phyloP scores from a whole-genome alignment of 2,888 invertebrate genomes.

The Slavum lentiscoides region DNA sequence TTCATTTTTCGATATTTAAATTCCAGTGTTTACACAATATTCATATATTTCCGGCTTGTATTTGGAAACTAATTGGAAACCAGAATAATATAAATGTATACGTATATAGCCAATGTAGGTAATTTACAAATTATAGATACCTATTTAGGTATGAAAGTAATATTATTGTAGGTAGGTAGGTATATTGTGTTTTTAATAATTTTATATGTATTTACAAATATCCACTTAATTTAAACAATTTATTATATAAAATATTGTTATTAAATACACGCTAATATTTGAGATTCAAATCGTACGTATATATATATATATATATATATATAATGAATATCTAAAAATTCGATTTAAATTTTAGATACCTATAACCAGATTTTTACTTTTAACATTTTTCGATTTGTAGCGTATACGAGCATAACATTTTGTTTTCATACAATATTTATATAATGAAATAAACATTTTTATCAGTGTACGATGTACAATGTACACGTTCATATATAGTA shows the following conservation, averaged over 20 bases:
- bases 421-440: too few relatives aligned
- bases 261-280: slow-evolving; percentile 17
- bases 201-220: slow-evolving; percentile 17
- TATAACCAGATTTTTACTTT: too few relatives aligned
- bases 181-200: not conserved
- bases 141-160: not conserved
- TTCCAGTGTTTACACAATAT: too few relatives aligned
- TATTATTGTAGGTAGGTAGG: not conserved
- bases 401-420: too few relatives aligned
- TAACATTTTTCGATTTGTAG: too few relatives aligned
- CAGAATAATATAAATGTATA: not conserved
- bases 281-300: slow-evolving; percentile 18
- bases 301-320: not conserved
- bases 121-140: not conserved
- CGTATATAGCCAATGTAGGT: too few relatives aligned
- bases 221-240: not conserved
- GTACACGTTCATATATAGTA: not conserved
- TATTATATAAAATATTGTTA: not conserved
- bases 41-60: too few relatives aligned
- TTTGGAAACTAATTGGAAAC: too few relatives aligned
- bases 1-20: too few relatives aligned
- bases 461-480: too few relatives aligned
- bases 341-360: too few relatives aligned
- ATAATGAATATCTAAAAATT: not conserved
- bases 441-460: too few relatives aligned